phyloP scores from a whole-genome alignment of 37 sponge, comb jelly and placozoan genomes.

The Agelas oroides region DNA sequence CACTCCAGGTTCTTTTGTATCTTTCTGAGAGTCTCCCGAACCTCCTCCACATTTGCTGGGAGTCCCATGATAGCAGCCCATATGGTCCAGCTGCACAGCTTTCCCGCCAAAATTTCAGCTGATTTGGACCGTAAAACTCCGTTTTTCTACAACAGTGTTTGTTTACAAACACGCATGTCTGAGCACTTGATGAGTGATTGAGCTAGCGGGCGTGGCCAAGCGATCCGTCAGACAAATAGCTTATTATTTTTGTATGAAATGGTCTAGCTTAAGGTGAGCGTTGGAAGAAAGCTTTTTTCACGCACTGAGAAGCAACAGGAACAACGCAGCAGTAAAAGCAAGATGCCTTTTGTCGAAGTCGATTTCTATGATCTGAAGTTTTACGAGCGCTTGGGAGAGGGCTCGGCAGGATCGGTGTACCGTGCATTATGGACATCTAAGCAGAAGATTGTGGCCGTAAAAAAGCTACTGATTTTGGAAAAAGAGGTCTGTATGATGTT shows the following conservation, averaged over 20 bases:
- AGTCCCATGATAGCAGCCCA: too few relatives aligned
- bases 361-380: constrained; percentile 82
- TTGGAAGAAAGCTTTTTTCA: too few relatives aligned
- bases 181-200: too few relatives aligned
- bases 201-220: too few relatives aligned
- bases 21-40: constrained; percentile 53
- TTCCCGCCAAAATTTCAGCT: too few relatives aligned
- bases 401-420: constrained; percentile 87
- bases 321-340: background rate
- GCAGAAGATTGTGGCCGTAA: constrained; percentile 88
- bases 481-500: constrained; percentile 48
- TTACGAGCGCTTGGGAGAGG: constrained; percentile 76
- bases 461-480: constrained; percentile 78
- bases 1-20: constrained; percentile 83
- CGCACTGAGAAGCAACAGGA: too few relatives aligned
- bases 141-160: background rate
- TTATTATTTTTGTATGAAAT: too few relatives aligned
- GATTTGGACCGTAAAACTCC: background rate
- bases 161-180: background rate
- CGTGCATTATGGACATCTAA: constrained; percentile 76
- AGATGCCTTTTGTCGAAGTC: constrained; percentile 78
- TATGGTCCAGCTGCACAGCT: too few relatives aligned
- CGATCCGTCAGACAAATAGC: too few relatives aligned
- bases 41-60: constrained; percentile 5
- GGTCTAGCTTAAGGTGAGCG: too few relatives aligned